Conservation (phyloP, 2,888 invertebrate genomes). For the Elmis aenea region DNA sequence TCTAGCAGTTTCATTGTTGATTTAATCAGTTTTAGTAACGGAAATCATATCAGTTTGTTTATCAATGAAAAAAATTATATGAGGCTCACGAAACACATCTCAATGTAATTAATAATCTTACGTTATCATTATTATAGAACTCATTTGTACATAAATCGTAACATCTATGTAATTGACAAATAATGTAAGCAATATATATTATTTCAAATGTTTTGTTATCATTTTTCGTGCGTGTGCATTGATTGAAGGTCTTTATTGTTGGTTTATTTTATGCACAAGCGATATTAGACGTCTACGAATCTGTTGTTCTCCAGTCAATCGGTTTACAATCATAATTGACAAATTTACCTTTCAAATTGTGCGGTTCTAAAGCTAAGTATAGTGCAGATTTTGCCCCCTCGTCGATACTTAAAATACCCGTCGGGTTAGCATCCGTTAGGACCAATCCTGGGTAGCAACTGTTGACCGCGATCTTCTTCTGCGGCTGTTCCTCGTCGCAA, state of each 20-base stretch:
- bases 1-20: constrained; percentile 24
- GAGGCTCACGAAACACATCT: constrained; percentile 32
- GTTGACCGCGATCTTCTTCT: constrained; percentile 63
- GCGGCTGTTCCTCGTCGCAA: constrained; percentile 47
- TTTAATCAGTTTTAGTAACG: constrained; percentile 40
- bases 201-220: constrained; percentile 21
- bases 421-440: constrained; percentile 60
- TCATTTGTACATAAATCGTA: constrained; percentile 35
- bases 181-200: constrained; percentile 37
- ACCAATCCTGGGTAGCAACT: constrained; percentile 73
- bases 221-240: no score
- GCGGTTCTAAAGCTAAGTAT: constrained; percentile 59
- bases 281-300: no score
- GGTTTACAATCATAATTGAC: constrained; percentile 58
- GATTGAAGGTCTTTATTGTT: no score
- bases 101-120: constrained; percentile 32
- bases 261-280: no score
- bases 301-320: constrained; percentile 53
- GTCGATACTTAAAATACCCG: constrained; percentile 55
- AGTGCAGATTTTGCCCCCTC: constrained; percentile 57
- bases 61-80: constrained; percentile 41
- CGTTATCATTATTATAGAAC: constrained; percentile 18
- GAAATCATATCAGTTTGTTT: constrained; percentile 48
- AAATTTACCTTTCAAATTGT: constrained; percentile 56
- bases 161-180: constrained; percentile 33